A percentile compares a stretch with the other conserved stretches of the same genome.
Conservation (phyloP, 2,797 vertebrate species). For the Muscicapa striata region DNA sequence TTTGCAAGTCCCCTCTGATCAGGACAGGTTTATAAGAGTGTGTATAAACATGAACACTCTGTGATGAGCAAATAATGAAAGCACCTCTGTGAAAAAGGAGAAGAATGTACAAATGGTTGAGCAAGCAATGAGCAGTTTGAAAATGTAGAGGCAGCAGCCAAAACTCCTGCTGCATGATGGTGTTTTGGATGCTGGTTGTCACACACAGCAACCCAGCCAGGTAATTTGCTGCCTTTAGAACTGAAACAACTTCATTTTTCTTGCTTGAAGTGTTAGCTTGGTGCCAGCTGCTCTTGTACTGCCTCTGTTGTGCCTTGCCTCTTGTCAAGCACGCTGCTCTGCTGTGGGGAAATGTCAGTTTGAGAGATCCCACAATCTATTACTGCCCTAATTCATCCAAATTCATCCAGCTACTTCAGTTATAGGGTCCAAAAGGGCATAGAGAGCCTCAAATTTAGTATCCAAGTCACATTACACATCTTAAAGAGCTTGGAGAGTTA, state of each 20-base stretch:
- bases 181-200: conserved; percentile 25
- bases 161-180: neutral
- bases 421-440: neutral
- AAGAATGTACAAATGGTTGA: conserved; percentile 7
- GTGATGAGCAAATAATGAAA: conserved; percentile 13
- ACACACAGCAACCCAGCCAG: conserved; percentile 21
- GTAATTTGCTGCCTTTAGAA: conserved; percentile 55
- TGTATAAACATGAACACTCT: neutral
- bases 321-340: fast-evolving
- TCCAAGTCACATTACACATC: neutral
- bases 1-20: neutral
- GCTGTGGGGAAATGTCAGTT: neutral
- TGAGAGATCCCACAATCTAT: neutral
- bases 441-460: neutral
- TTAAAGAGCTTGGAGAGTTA: conserved; percentile 12
- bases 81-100: neutral
- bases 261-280: conserved; percentile 30
- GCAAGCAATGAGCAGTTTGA: conserved; percentile 15
- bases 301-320: neutral
- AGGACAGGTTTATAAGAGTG: neutral
- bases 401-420: neutral
- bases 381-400: neutral
- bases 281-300: conserved; percentile 1
- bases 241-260: conserved; percentile 49
- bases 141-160: conserved; percentile 9